Conservation (phyloP, 1,140 invertebrate genomes). For the Campoletis sonorensis region DNA sequence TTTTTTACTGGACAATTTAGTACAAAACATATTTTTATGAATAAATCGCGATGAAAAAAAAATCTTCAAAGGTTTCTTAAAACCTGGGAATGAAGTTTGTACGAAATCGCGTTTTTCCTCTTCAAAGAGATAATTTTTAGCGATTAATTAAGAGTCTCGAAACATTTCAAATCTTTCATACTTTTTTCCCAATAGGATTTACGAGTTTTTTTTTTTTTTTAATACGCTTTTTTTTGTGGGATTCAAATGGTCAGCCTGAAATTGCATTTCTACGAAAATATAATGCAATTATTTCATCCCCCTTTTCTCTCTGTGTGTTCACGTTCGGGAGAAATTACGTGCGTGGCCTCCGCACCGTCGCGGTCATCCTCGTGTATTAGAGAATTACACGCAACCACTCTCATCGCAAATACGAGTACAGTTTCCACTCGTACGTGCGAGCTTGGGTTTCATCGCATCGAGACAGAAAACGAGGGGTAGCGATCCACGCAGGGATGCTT, state of each 20-base stretch:
- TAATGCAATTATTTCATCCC: slow-evolving; percentile 40
- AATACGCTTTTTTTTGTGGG: not conserved
- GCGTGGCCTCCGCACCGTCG: not conserved
- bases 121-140: too few species aligned
- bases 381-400: not conserved
- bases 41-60: too few species aligned
- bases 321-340: not conserved
- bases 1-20: too few species aligned
- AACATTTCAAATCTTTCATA: not conserved
- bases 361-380: not conserved
- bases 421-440: slow-evolving; percentile 22
- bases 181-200: not conserved
- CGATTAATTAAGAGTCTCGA: not conserved
- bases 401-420: not conserved
- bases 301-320: not conserved
- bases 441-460: slow-evolving; percentile 21
- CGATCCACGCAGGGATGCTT: slow-evolving; percentile 48
- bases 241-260: slow-evolving; percentile 23
- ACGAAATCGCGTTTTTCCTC: too few species aligned
- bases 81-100: too few species aligned
- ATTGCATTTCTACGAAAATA: slow-evolving; percentile 33
- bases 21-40: too few species aligned
- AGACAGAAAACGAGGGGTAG: slow-evolving; percentile 38
- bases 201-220: not conserved
- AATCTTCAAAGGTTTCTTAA: too few species aligned